Percentiles rank a stretch among this genome's conserved stretches.
phyloP scores from a whole-genome alignment of 2,888 invertebrate species.

The Scaptomyza cyrtandrae region DNA sequence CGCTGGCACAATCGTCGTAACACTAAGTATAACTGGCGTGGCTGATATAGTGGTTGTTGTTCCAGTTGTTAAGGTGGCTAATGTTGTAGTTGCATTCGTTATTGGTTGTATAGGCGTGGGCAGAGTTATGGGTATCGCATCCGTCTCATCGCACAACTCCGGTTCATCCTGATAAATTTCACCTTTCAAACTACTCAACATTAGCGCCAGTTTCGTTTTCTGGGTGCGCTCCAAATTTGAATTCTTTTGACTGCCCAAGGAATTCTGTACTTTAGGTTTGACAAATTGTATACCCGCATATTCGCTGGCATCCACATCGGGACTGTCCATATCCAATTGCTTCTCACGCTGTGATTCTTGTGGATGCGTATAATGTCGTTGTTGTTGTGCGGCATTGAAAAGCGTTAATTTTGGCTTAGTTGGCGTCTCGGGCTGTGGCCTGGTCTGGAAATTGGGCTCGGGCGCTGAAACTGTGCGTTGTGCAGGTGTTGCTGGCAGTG shows the following conservation, averaged over 20 bases:
- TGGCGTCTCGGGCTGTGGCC: not conserved
- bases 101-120: constrained; percentile 7
- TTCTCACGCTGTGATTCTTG: constrained; percentile 41
- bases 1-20: constrained; percentile 5
- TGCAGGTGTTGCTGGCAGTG: constrained; percentile 46
- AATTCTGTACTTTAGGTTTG: constrained; percentile 80
- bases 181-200: constrained; percentile 83
- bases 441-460: constrained; percentile 2
- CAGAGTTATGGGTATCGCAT: constrained; percentile 13
- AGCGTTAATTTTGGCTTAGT: constrained; percentile 81
- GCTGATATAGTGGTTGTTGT: constrained; percentile 9
- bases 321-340: constrained; percentile 34
- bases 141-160: constrained; percentile 53
- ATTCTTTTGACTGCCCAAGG: constrained; percentile 63
- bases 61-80: not conserved
- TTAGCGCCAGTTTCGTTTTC: constrained; percentile 82
- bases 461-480: constrained; percentile 48
- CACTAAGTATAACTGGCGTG: constrained; percentile 37
- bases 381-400: constrained; percentile 75
- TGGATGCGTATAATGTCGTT: constrained; percentile 18
- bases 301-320: constrained; percentile 61
- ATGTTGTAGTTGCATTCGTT: constrained; percentile 1
- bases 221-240: constrained; percentile 78
- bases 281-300: constrained; percentile 82
- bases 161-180: constrained; percentile 80